phyloP scores from a whole-genome alignment of 2,888 invertebrate genomes.

The Bugulina stolonifera region DNA sequence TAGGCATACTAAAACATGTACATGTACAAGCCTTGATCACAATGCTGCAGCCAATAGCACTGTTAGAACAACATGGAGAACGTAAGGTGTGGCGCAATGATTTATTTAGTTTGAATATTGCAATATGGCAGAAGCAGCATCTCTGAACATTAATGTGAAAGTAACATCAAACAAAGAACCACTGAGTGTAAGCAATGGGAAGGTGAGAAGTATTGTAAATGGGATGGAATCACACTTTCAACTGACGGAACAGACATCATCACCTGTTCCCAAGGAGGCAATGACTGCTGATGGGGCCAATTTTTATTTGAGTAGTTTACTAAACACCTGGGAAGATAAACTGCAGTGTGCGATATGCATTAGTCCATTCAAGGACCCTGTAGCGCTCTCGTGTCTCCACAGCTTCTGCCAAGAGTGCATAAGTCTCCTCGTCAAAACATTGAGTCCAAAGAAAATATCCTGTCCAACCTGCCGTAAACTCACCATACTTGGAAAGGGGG shows the following conservation, averaged over 20 bases:
- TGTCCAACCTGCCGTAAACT: slow-evolving; percentile 10
- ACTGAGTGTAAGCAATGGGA: background rate
- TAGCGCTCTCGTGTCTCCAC: slow-evolving; percentile 8
- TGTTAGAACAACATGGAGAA: too few relatives aligned
- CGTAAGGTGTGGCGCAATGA: too few relatives aligned
- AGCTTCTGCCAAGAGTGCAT: slow-evolving; percentile 13
- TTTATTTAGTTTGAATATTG: too few relatives aligned
- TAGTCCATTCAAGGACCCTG: slow-evolving; percentile 7
- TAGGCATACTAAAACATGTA: too few relatives aligned
- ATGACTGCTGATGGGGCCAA: background rate
- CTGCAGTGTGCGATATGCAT: slow-evolving; percentile 17
- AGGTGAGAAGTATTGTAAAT: background rate
- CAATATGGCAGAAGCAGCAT: too few relatives aligned
- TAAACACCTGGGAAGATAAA: slow-evolving; percentile 19
- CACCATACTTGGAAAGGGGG: background rate
- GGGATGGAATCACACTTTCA: background rate
- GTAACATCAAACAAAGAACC: background rate
- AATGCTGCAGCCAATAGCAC: too few relatives aligned
- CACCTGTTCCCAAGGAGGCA: background rate
- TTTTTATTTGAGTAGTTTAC: background rate
- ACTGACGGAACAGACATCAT: too few relatives aligned
- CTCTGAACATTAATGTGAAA: too few relatives aligned
- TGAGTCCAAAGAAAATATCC: background rate
- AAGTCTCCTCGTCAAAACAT: background rate
- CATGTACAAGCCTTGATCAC: too few relatives aligned